A percentile compares a stretch with the other conserved stretches of the same genome.
Evolutionary conservation across 2,888 invertebrate genomes (phyloP).

Genomic region (Sesamia inferens): DNA sequence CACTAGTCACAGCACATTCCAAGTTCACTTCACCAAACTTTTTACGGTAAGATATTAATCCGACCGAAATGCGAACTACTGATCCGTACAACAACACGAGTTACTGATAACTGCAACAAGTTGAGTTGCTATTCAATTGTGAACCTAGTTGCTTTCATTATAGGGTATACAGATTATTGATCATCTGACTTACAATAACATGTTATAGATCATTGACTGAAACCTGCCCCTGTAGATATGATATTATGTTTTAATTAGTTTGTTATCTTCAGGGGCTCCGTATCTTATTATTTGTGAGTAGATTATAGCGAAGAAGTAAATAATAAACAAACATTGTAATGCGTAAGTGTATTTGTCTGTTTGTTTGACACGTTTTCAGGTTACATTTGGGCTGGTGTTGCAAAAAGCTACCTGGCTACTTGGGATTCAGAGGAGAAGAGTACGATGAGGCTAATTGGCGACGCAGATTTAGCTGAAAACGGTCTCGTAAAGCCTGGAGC

Average conservation of each 20-base stretch:
- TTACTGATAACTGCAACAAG: conserved; percentile 47
- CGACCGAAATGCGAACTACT: conserved; percentile 38
- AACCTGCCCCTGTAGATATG: conserved; percentile 66
- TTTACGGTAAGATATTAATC: background rate
- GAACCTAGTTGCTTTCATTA: background rate
- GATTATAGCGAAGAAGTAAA: background rate
- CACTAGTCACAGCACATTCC: too few relatives aligned
- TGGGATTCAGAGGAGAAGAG: too few relatives aligned
- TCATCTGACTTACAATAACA: conserved; percentile 61
- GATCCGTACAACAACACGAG: conserved; percentile 60
- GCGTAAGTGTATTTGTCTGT: background rate
- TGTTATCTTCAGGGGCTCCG: conserved; percentile 36
- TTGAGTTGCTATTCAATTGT: conserved; percentile 1
- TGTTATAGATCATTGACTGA: conserved; percentile 73
- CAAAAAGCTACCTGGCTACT: too few relatives aligned
- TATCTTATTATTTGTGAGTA: conserved; percentile 28
- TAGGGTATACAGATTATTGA: conserved; percentile 17
- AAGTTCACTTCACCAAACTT: too few relatives aligned
- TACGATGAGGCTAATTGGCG: too few relatives aligned
- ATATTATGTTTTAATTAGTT: conserved; percentile 56
- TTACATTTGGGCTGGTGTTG: background rate
- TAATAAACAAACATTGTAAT: background rate
- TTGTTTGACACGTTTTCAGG: background rate
- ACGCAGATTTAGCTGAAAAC: too few relatives aligned
- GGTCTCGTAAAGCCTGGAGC: too few relatives aligned